Conservation (phyloP, 2,888 invertebrate genomes). For the Tenthredo scrophulariae region DNA sequence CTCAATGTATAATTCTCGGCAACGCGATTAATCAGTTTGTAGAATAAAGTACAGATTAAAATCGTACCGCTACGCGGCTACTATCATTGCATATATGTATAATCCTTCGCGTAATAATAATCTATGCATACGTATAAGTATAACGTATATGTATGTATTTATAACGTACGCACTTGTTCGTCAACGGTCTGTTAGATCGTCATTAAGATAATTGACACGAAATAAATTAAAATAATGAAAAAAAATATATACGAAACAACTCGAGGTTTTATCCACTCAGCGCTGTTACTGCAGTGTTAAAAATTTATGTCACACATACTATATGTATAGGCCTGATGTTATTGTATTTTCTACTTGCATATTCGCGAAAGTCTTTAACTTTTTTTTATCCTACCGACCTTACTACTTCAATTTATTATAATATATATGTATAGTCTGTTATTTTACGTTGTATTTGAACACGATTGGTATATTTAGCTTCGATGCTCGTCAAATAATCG, state of each 20-base stretch:
- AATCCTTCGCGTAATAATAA: neutral
- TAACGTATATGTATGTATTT: neutral
- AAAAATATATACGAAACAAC: neutral
- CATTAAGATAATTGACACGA: constrained; percentile 22
- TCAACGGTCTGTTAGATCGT: neutral
- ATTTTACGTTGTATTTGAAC: neutral
- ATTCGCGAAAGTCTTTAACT: neutral
- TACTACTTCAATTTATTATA: neutral
- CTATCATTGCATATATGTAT: neutral
- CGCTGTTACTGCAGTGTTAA: neutral
- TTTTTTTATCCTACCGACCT: neutral
- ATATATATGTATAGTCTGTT: neutral
- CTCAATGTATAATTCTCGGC: neutral
- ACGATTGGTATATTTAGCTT: constrained; percentile 16
- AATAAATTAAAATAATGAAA: neutral
- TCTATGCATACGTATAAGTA: neutral
- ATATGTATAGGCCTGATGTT: neutral
- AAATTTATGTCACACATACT: neutral
- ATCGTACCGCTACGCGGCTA: neutral
- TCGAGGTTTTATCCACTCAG: neutral
- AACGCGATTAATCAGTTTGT: neutral
- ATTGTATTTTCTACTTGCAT: neutral
- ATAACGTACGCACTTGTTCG: neutral
- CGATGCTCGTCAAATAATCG: constrained; percentile 11
- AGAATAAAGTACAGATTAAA: neutral